phyloP scores from a whole-genome alignment of 2,888 invertebrate genomes.

The Ophonus ardosiacus region DNA sequence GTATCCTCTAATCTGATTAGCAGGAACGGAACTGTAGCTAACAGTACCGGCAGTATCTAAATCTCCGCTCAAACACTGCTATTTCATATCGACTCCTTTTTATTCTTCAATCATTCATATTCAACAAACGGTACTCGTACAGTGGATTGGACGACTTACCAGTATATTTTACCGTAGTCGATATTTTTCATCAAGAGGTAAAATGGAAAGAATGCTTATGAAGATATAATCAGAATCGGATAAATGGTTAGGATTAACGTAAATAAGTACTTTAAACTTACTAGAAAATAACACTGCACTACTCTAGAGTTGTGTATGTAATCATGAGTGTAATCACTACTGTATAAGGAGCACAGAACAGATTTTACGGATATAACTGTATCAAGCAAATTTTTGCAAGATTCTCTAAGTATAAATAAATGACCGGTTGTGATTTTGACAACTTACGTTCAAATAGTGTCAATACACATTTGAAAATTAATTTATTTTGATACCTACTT shows the following conservation, averaged over 20 bases:
- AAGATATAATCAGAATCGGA: not conserved
- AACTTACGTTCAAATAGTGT: no score
- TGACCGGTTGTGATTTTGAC: no score
- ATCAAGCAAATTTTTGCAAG: not conserved
- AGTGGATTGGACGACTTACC: constrained; percentile 10
- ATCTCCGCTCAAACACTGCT: constrained; percentile 50
- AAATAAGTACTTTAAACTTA: not conserved
- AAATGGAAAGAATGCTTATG: not conserved
- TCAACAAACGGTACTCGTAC: constrained; percentile 45
- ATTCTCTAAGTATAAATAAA: no score
- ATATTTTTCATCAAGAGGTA: not conserved
- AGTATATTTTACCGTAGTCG: not conserved
- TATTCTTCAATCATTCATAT: constrained; percentile 60
- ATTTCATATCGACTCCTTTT: constrained; percentile 61
- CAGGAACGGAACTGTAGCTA: constrained; percentile 59
- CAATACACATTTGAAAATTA: no score
- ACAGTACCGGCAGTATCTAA: constrained; percentile 48
- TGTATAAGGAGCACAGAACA: not conserved
- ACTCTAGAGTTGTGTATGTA: not conserved
- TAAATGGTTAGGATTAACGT: not conserved
- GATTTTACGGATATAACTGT: not conserved
- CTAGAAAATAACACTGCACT: not conserved
- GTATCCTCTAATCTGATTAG: constrained; percentile 60
- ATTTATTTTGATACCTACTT: no score
- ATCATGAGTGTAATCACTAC: not conserved